Conservation (phyloP, 2,797 vertebrate species). For the Ibycter americanus region DNA sequence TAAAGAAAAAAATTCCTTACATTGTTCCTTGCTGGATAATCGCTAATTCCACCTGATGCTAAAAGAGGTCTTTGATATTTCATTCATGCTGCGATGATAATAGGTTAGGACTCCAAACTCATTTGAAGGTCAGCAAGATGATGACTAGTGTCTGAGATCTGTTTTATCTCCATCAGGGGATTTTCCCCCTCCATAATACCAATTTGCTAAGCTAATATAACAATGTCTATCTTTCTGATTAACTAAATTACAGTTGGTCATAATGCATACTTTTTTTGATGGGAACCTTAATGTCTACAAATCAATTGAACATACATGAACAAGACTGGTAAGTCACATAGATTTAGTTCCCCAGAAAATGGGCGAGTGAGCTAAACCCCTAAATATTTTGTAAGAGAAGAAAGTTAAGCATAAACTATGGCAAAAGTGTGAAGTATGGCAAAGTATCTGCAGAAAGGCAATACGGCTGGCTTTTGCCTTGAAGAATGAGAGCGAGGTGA, state of each 20-base stretch:
- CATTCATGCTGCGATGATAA: background rate
- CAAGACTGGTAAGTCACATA: background rate
- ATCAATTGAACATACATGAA: background rate
- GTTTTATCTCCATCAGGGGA: background rate
- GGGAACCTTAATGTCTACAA: background rate
- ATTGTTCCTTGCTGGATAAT: background rate
- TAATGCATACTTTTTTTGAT: background rate
- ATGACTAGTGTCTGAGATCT: background rate
- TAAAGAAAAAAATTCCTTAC: background rate
- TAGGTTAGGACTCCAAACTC: background rate
- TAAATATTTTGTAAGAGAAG: background rate
- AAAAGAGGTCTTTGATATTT: background rate
- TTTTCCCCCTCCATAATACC: background rate
- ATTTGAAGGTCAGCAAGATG: conserved; percentile 6
- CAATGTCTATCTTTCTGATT: background rate
- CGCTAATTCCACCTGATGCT: background rate
- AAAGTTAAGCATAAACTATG: background rate
- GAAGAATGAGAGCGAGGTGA: background rate
- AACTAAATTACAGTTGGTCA: background rate
- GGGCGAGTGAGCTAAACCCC: background rate
- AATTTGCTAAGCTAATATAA: background rate
- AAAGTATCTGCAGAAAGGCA: background rate
- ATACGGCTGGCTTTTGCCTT: too few species aligned
- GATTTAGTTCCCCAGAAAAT: background rate
- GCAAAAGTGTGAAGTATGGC: background rate